Evolutionary conservation across 2,797 vertebrate species (phyloP).

Genomic region (Tachyglossus aculeatus): DNA sequence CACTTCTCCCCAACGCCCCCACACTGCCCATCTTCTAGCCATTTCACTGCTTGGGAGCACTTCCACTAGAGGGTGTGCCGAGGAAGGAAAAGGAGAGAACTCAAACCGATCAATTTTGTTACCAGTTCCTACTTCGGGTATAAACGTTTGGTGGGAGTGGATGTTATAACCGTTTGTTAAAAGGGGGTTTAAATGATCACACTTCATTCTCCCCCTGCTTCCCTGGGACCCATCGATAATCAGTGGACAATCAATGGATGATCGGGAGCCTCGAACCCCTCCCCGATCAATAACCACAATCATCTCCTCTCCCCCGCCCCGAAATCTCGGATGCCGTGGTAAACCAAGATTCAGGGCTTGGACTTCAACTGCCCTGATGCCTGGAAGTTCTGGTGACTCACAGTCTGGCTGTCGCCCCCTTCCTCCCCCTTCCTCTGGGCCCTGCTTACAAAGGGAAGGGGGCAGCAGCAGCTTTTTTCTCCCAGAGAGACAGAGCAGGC

Average conservation of each 20-base stretch:
- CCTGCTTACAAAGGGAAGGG: slow-evolving; percentile 1
- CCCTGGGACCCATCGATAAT: too few relatives aligned
- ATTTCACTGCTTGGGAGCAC: neutral
- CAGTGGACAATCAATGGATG: too few relatives aligned
- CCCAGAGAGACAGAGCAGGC: slow-evolving; percentile 1
- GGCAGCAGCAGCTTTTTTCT: slow-evolving; percentile 51
- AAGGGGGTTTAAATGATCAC: too few relatives aligned
- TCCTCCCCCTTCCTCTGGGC: too few relatives aligned
- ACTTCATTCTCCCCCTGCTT: too few relatives aligned
- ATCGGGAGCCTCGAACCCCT: neutral
- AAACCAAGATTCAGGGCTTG: too few relatives aligned
- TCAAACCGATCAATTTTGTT: too few relatives aligned
- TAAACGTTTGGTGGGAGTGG: neutral
- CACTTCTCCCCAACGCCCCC: neutral
- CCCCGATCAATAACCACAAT: too few relatives aligned
- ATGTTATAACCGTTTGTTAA: neutral
- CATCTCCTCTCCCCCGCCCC: too few relatives aligned
- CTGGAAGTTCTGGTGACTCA: slow-evolving; percentile 54
- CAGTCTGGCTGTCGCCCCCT: slow-evolving; percentile 46
- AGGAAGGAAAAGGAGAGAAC: neutral
- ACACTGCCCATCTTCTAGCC: neutral
- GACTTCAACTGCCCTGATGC: slow-evolving; percentile 45
- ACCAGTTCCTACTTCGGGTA: too few relatives aligned
- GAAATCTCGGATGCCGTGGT: too few relatives aligned
- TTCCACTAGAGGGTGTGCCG: slow-evolving; percentile 23